Evolutionary conservation across 2,888 invertebrate species (phyloP), one percentile per base, ranked within the genome.

Genomic region (Labia minor): DNA sequence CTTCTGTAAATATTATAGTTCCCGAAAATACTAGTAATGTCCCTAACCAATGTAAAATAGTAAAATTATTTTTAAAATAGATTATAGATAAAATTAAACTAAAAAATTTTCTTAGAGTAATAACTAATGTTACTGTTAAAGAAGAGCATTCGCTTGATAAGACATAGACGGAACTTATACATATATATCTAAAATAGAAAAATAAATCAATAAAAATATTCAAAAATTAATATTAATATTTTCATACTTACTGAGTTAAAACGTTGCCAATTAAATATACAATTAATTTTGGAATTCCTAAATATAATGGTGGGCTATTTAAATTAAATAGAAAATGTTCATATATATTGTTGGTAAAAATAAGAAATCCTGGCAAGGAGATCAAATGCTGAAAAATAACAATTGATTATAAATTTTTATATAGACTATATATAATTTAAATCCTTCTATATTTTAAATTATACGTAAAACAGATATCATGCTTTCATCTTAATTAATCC

Each of bases 1-100:
- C 75, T 76, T 95, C 94, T 0, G 94, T 91, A 75, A 97, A 98
- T 73, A 97, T 85, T 68, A 95, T 79, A 0, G 98, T 98, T 1
- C 99, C 98, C 1, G 86, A 77, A 76, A 99, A 99, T 1, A 99
- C 97, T 62, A 95, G 78, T 1, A 85, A 73, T 0, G 97, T 93
- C 3, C 97, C 97, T 49, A 91, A 74, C 93, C 96, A 95, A 76
- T 99, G 98, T 63, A 85, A 85, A 0, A 85, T 8, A 0, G 96
- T 97, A 75, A 99, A 99, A 0, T 93, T 89, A 81, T 98, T 99
- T 73, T 87, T 83, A 76, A 99, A 99, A 78, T 96, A 95, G 64
- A 92, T 73, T 72, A 99, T 95, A 0, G 97, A 98, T 75, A 99
- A 90, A n/a, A 99, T 78, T 37, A 99, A 81, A 0, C 96, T 96